Evolutionary conservation across 2,888 invertebrate genomes (phyloP).

Genomic region (Caenorhabditis sp.): DNA sequence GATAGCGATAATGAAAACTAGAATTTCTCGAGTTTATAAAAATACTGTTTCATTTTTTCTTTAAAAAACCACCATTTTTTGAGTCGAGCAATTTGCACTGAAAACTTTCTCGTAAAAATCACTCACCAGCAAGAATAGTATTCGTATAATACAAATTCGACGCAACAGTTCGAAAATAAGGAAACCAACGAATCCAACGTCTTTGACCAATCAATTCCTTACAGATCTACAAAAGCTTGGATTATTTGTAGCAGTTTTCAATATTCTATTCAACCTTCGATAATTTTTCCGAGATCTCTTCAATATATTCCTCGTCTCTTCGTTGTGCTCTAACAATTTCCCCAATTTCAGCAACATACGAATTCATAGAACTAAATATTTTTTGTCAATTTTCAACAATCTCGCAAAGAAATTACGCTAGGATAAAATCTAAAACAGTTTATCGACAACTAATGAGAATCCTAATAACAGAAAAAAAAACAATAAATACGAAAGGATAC

Average conservation of each 20-base stretch:
- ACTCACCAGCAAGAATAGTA: constrained; percentile 57
- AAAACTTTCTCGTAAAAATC: too few species aligned
- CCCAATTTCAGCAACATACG: constrained; percentile 59
- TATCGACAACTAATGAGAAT: too few species aligned
- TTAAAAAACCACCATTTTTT: too few species aligned
- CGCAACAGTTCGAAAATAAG: constrained; percentile 49
- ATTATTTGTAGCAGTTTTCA: background rate
- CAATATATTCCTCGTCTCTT: constrained; percentile 64
- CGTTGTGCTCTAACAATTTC: constrained; percentile 65
- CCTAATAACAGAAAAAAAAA: background rate
- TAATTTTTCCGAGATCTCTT: constrained; percentile 44
- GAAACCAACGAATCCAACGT: constrained; percentile 56
- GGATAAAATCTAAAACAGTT: too few species aligned
- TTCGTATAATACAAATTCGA: constrained; percentile 57
- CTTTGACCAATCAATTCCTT: constrained; percentile 53
- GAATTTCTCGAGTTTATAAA: too few species aligned
- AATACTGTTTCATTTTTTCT: too few species aligned
- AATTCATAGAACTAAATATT: constrained; percentile 38
- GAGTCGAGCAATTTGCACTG: too few species aligned
- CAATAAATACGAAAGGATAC: background rate
- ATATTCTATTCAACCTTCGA: constrained; percentile 38
- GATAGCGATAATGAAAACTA: too few species aligned
- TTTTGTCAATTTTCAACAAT: background rate
- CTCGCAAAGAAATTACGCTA: background rate
- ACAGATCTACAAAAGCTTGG: constrained; percentile 21